Evolutionary conservation across 2,113 vertebrate species (phyloP).

Genomic region (Oncorhynchus gorbuscha): DNA sequence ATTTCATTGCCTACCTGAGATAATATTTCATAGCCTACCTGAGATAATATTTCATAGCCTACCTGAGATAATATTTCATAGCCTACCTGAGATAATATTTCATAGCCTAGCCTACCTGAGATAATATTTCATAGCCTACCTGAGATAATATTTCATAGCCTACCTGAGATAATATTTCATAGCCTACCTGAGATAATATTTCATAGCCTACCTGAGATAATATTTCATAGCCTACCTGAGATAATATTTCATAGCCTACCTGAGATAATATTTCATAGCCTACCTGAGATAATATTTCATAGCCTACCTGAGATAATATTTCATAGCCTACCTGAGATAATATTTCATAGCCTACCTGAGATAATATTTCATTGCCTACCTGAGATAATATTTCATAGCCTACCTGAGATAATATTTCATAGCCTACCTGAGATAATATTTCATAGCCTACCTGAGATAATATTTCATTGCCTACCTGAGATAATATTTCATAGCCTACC

Average conservation of each 20-base stretch:
- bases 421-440: conserved; percentile 41
- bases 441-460: too few relatives aligned
- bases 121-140: conserved; percentile 16
- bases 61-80: too few relatives aligned
- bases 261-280: too few relatives aligned
- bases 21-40: conserved; percentile 16
- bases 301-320: too few relatives aligned
- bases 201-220: too few relatives aligned
- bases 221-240: too few relatives aligned
- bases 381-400: too few relatives aligned
- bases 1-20: neutral
- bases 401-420: conserved; percentile 2
- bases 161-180: conserved; percentile 43
- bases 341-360: too few relatives aligned
- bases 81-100: neutral
- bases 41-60: conserved; percentile 30
- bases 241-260: too few relatives aligned
- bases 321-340: too few relatives aligned
- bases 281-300: too few relatives aligned
- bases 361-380: too few relatives aligned
- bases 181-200: conserved; percentile 27
- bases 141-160: neutral
- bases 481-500: conserved; percentile 15
- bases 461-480: neutral
- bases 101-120: conserved; percentile 38